These are phyloP conservation scores for Pipra filicauda DNA, from an alignment of 2,113 vertebrate species.

Conservation along the genomic window DNA sequence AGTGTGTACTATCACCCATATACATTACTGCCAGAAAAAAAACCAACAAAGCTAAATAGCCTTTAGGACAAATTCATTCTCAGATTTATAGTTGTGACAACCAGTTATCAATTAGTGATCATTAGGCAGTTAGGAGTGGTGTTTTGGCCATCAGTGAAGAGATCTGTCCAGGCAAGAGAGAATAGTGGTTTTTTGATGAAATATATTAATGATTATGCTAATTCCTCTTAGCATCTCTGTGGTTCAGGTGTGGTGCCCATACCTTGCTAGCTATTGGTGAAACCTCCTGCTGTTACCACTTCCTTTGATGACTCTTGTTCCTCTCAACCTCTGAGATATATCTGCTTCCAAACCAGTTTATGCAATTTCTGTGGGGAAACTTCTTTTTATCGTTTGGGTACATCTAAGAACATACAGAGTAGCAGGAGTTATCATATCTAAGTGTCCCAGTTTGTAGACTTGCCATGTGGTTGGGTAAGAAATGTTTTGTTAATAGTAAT, in stretches of 20 bases:
- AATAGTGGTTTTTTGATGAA: background rate
- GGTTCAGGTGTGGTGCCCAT: background rate
- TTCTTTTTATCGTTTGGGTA: background rate
- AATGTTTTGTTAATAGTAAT: background rate
- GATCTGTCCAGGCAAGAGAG: background rate
- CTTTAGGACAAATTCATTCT: background rate
- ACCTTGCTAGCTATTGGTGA: background rate
- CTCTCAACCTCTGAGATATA: background rate
- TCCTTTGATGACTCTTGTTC: background rate
- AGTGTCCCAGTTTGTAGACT: background rate
- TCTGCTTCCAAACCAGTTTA: background rate
- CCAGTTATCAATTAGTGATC: background rate
- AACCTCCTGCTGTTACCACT: background rate
- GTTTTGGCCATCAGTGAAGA: background rate
- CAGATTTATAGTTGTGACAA: background rate
- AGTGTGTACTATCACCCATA: accelerated
- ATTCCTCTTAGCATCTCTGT: background rate
- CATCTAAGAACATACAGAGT: background rate
- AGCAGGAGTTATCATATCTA: background rate
- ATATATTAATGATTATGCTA: background rate
- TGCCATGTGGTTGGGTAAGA: background rate
- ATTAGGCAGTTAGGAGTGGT: background rate
- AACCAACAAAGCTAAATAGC: background rate
- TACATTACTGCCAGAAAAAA: background rate
- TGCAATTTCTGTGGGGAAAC: background rate